Evolutionary conservation across 1,140 invertebrate genomes (phyloP).

Genomic region (Cheumatopsyche charites): DNA sequence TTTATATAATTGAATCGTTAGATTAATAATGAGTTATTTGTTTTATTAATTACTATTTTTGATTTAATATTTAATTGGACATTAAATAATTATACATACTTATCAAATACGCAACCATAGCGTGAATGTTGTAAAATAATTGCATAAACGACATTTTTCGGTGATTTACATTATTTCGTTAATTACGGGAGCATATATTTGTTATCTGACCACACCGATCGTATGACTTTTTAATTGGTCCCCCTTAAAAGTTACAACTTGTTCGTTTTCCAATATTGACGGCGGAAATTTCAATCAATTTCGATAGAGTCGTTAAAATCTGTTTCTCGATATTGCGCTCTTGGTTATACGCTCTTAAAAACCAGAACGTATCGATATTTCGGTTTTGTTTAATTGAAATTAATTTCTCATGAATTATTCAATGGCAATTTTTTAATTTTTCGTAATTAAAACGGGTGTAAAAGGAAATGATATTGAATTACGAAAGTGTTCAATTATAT

Average conservation of each 20-base stretch:
- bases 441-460: no score
- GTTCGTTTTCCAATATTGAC: conserved; percentile 7
- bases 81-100: no score
- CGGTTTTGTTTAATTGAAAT: conserved; percentile 11
- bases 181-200: background rate
- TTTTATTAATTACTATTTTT: no score
- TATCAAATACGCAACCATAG: no score
- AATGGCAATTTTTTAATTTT: background rate
- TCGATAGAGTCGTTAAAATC: conserved; percentile 15
- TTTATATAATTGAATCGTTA: no score
- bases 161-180: no score
- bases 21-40: no score
- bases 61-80: no score
- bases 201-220: conserved; percentile 2
- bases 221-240: conserved; percentile 19
- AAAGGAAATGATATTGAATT: no score
- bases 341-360: background rate
- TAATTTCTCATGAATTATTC: conserved; percentile 19
- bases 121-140: no score
- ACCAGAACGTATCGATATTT: background rate
- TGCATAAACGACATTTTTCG: no score
- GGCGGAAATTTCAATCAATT: conserved; percentile 18
- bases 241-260: background rate
- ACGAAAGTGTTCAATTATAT: no score
- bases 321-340: conserved; percentile 5